phyloP scores from a whole-genome alignment of 1,140 invertebrate genomes.

The Halotydeus destructor region DNA sequence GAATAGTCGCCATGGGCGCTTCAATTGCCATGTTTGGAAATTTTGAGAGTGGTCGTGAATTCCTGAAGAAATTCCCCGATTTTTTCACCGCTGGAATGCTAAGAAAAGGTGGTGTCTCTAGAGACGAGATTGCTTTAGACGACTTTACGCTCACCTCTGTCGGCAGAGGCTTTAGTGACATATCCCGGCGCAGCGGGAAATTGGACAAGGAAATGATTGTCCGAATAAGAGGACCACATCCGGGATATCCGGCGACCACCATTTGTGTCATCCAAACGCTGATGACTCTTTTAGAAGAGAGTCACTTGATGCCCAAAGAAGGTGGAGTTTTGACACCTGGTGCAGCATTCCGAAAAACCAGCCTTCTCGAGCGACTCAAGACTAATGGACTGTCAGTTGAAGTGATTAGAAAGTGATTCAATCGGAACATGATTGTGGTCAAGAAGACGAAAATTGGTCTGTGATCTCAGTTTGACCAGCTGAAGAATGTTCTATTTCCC shows the following conservation, averaged over 20 bases:
- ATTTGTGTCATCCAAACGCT: slow-evolving; percentile 45
- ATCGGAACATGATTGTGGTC: too few species aligned
- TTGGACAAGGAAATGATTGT: slow-evolving; percentile 44
- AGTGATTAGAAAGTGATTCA: too few species aligned
- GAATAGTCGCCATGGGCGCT: slow-evolving; percentile 31
- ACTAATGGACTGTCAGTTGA: slow-evolving; percentile 38
- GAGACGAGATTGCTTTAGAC: slow-evolving; percentile 35
- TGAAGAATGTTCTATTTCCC: too few species aligned
- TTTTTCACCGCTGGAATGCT: slow-evolving; percentile 48
- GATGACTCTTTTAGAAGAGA: slow-evolving; percentile 49
- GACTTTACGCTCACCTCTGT: slow-evolving; percentile 43
- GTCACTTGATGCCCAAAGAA: slow-evolving; percentile 40
- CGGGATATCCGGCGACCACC: slow-evolving; percentile 62
- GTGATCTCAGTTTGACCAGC: too few species aligned
- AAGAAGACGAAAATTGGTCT: too few species aligned
- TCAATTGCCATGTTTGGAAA: slow-evolving; percentile 43
- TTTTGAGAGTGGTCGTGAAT: slow-evolving; percentile 35
- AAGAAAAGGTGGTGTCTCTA: slow-evolving; percentile 40
- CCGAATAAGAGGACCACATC: slow-evolving; percentile 30
- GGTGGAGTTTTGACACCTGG: slow-evolving; percentile 38
- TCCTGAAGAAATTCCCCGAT: slow-evolving; percentile 46
- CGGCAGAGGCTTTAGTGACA: slow-evolving; percentile 48
- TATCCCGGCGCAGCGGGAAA: slow-evolving; percentile 19
- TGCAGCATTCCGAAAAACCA: slow-evolving; percentile 38
- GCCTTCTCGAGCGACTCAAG: slow-evolving; percentile 35